Base-by-base conservation (phyloP, 2,113 vertebrate genomes). In the Melanerpes aurifrons region DNA sequence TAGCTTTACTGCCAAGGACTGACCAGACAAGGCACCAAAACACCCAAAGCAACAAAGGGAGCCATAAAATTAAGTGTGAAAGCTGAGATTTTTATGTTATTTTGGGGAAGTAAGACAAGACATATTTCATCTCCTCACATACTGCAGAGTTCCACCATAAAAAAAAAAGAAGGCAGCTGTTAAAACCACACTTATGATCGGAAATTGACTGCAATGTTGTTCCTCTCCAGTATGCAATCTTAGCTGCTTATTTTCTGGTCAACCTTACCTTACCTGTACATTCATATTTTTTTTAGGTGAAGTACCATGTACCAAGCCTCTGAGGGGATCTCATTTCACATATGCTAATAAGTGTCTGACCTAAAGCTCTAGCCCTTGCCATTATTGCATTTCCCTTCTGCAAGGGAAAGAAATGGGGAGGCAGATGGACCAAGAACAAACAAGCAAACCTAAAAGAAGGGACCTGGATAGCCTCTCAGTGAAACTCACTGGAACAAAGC, bases 261-360 rank as follows among this genome's bases (percentile, higher is more conserved):
- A 86, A 7, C 14, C 3, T 63, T 43, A 73, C 7, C 3, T 59
- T 43, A 72, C 6, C 32, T 40, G 11, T 43, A 43, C 0, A 0
- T 59, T 77, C 9, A 70, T 40, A 15, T n/a, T 25, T 28, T 2
- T 1, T 18, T 29, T 24, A 58, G 12, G 24, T 56, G 48, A 90
- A 90, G 35, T 10, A 47, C 4, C 0, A 0, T 7, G 2, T 31
- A 66, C 26, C 8, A 48, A 69, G 15, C 22, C 57, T 72, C 47
- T 48, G 24, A 56, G 8, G 3, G 7, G 13, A 78, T 40, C 22
- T 83, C 16, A 71, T 35, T 71, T 81, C 15, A 35, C 10, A 17
- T 15, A 74, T 4, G 12, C 50, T 81, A 63, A 56, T 3, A 26
- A 15, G 4, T 24, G 28, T 24, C 35, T 90, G 57, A 77, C 31